These are phyloP conservation scores for Erannis defoliaria DNA, from an alignment of 2,888 invertebrate species.

Conservation along the genomic window DNA sequence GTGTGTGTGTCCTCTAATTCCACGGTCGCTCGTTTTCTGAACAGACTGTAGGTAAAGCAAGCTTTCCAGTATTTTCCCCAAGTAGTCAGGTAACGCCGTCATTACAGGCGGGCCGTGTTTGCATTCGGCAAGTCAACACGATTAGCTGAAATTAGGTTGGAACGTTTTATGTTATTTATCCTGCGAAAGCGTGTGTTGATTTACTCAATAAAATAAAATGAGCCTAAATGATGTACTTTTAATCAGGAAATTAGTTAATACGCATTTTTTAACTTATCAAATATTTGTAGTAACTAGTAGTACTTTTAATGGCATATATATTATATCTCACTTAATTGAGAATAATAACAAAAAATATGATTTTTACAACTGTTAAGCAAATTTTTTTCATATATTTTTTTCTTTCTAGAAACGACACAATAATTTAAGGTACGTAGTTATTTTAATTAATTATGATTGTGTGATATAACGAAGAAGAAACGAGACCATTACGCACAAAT, in stretches of 20 bases:
- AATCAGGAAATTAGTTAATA: constrained; percentile 15
- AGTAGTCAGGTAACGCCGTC: constrained; percentile 64
- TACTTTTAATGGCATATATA: background rate
- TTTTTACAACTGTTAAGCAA: no score
- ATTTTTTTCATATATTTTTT: no score
- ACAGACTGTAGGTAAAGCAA: constrained; percentile 16
- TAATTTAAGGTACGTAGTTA: no score
- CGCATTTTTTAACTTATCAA: background rate
- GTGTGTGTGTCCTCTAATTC: background rate
- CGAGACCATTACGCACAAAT: no score
- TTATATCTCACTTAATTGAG: no score
- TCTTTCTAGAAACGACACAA: no score
- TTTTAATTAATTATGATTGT: no score
- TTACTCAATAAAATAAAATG: constrained; percentile 26
- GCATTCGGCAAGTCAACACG: constrained; percentile 75
- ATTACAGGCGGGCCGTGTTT: constrained; percentile 74
- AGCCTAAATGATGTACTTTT: constrained; percentile 16
- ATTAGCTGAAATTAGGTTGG: constrained; percentile 82
- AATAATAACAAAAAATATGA: no score
- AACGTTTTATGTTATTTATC: constrained; percentile 75
- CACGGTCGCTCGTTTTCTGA: no score
- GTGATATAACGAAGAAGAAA: no score
- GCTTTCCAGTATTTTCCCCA: constrained; percentile 46
- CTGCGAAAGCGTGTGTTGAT: constrained; percentile 31
- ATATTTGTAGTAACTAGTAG: background rate